Base-by-base conservation (phyloP, 37 sponge, comb jelly and placozoan genomes). In the Lycopodina hypogea region DNA sequence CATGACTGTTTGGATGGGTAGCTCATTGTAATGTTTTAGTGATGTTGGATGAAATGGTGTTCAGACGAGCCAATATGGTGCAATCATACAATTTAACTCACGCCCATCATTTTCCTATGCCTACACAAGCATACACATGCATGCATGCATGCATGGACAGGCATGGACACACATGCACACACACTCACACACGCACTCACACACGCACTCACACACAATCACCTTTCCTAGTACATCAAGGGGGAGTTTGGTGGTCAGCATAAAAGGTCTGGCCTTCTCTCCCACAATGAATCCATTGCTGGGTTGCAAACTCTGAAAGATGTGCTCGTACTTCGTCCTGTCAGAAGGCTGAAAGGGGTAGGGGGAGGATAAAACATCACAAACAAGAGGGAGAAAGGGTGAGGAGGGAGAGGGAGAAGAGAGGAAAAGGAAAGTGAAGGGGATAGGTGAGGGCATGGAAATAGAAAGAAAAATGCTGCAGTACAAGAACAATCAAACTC, bases 161-260 rank as follows among this genome's bases (percentile, higher is more conserved):
- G 4, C 8, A 7, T 26, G 4, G 4, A 6, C 8, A 59, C 8
- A 6, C 60, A 59, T 26, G 28, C 60, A 59, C 8, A 6, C 60
- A 59, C 60, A 59, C 60, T 59, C 60, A 12, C 60, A 59, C 60
- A 59, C 60, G n/a, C 48, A 45, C 48, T 45, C 48, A 45, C 48
- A 45, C n/a, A n/a, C n/a, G 48, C 48, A 4, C 9, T 4, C 48
- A 45, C 48, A 67, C 68, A 6, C 18, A 33, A 57, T 40, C 1
- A 91, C 92, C 86, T 92, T 92, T 24, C 89, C 82, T 23, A 92
- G 81, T 12, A 56, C 48, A 34, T 92, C 86, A 15, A 74, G 48
- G 23, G 89, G 82, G 2, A 92, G 78, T 60, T 87, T 78, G 18
- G 93, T 84, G 32, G 80, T 50, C 70, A 87, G 57, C 67, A 92